Conservation (phyloP, 2,797 vertebrate genomes). For the Lepilemur septentrionalis region DNA sequence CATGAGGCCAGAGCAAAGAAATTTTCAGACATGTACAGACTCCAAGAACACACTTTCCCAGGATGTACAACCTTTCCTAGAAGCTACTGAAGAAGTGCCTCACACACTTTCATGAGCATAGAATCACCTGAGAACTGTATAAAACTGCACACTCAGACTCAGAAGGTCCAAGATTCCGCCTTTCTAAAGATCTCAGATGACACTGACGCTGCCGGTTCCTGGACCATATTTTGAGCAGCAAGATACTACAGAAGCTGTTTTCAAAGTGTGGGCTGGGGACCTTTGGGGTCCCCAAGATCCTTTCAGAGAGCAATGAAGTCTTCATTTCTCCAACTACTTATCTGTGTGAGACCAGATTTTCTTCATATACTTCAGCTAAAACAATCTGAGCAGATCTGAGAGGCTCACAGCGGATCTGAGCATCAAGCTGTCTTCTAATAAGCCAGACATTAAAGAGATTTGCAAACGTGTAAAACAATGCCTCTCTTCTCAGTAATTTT, state of each 20-base stretch:
- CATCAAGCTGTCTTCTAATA: background rate
- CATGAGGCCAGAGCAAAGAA: background rate
- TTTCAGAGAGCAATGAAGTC: background rate
- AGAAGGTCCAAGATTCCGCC: background rate
- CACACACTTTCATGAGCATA: background rate
- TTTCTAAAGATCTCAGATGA: background rate
- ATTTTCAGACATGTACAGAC: background rate
- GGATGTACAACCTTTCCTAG: background rate
- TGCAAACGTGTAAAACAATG: background rate
- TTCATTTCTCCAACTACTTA: background rate
- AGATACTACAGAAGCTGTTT: background rate
- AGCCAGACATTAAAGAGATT: background rate
- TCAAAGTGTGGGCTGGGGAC: background rate
- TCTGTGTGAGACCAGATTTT: background rate
- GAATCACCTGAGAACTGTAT: background rate
- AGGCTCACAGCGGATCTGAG: background rate
- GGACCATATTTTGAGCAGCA: background rate
- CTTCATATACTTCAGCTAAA: background rate
- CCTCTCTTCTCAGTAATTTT: background rate
- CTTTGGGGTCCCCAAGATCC: background rate
- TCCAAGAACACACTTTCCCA: background rate
- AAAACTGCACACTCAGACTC: background rate
- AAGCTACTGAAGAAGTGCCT: background rate
- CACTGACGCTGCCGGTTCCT: background rate
- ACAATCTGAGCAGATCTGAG: background rate